Conservation (phyloP, 2,888 invertebrate species). For the Anaspis maculata region DNA sequence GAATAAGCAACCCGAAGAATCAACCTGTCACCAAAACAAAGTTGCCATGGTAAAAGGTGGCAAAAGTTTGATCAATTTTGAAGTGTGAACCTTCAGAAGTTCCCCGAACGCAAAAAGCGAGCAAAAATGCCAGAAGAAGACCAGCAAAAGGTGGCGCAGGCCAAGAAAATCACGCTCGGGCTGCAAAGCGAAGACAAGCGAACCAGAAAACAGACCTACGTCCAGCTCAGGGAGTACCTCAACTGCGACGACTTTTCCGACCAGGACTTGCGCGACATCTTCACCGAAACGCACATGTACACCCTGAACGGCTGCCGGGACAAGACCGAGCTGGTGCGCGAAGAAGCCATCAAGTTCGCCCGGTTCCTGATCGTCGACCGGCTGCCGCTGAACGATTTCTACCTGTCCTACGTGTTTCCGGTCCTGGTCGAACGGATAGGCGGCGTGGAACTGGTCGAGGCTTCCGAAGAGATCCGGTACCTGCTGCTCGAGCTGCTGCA, state of each 20-base stretch:
- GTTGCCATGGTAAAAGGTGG: not conserved
- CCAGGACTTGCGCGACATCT: slow-evolving; percentile 37
- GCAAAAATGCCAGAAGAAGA: not conserved
- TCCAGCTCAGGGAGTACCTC: slow-evolving; percentile 47
- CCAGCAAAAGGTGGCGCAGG: slow-evolving; percentile 3
- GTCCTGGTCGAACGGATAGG: slow-evolving; percentile 70
- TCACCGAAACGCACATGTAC: slow-evolving; percentile 42
- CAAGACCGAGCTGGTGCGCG: slow-evolving; percentile 55
- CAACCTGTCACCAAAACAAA: too few relatives aligned
- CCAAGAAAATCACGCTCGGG: slow-evolving; percentile 29
- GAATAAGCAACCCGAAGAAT: too few relatives aligned
- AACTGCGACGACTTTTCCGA: slow-evolving; percentile 38
- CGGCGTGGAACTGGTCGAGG: slow-evolving; percentile 60
- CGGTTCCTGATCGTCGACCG: slow-evolving; percentile 47
- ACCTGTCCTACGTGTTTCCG: slow-evolving; percentile 67
- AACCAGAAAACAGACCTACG: slow-evolving; percentile 48
- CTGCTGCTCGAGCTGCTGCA: slow-evolving; percentile 58
- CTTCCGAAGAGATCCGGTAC: slow-evolving; percentile 76
- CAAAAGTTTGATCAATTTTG: slow-evolving; percentile 1
- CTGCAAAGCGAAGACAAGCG: slow-evolving; percentile 55
- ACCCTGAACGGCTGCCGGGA: slow-evolving; percentile 47
- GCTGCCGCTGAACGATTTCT: slow-evolving; percentile 60
- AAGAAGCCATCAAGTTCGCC: slow-evolving; percentile 49
- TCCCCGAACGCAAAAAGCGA: not conserved
- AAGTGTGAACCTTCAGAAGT: not conserved